phyloP scores from a whole-genome alignment of 2,113 vertebrate species.

The Myrmophylax atrothorax region DNA sequence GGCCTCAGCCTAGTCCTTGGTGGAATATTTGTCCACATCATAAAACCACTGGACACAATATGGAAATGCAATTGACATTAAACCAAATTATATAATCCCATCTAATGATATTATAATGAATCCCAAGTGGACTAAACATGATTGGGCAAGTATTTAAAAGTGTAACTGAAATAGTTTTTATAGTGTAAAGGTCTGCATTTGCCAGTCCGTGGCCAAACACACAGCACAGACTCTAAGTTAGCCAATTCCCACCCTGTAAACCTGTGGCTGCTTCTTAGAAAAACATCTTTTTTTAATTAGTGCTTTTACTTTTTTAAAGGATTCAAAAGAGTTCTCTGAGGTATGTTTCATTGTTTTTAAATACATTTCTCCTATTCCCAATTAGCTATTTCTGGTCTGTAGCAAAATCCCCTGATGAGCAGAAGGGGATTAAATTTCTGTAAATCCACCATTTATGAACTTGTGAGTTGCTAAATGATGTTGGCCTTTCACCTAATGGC shows the following conservation, averaged over 20 bases:
- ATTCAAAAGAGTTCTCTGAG: conserved; percentile 60
- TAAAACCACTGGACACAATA: conserved; percentile 82
- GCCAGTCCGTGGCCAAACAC: conserved; percentile 72
- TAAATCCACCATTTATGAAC: conserved; percentile 74
- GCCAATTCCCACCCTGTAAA: conserved; percentile 64
- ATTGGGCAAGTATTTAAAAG: conserved; percentile 81
- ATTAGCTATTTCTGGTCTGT: conserved; percentile 69
- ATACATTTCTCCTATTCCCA: conserved; percentile 27
- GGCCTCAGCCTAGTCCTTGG: conserved; percentile 69
- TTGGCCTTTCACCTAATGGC: conserved; percentile 65
- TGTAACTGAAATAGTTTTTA: conserved; percentile 77
- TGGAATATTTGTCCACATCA: conserved; percentile 80
- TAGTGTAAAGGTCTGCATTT: conserved; percentile 69
- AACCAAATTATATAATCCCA: conserved; percentile 81
- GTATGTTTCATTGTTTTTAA: conserved; percentile 48
- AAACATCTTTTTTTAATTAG: conserved; percentile 73
- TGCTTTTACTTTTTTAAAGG: conserved; percentile 66
- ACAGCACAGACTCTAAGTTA: conserved; percentile 59
- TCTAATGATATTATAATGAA: conserved; percentile 81
- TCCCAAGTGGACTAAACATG: conserved; percentile 78
- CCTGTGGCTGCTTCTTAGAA: conserved; percentile 58
- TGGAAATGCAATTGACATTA: conserved; percentile 81
- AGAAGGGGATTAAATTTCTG: conserved; percentile 68
- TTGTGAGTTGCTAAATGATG: conserved; percentile 70
- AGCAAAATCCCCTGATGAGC: conserved; percentile 67